Evolutionary conservation across 2,113 vertebrate genomes (phyloP), one percentile per base, ranked within the genome.

Genomic region (Elaphurus davidianus): DNA sequence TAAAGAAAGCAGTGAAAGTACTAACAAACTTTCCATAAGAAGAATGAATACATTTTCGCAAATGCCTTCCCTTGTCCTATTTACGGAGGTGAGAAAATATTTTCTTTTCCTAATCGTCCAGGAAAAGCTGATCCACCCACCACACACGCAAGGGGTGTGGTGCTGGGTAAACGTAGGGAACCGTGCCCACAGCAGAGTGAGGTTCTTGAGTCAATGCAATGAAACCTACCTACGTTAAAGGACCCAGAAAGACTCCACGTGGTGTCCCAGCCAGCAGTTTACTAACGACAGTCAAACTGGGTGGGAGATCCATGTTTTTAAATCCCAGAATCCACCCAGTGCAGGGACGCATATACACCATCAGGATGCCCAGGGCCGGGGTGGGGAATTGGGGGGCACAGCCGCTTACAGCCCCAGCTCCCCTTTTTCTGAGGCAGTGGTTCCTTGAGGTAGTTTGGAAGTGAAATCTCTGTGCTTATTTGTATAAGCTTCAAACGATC

Each of bases 111-210:
- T 47, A 82, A 81, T 28, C 25, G n/a, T 16, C 45, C 57, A 85
- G 78, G 27, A 28, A 50, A 62, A 45, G 6, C 28, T 14, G 14
- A 6, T 5, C 36, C 16, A 5, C 21, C n/a, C 28, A 30, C 27
- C 0, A 5, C 17, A 0, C 0, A 4, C 1, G 1, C n/a, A 12
- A 1, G 27, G 47, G 16, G 4, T 55, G 10, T 7, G 27, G 21
- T 11, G 16, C 17, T n/a, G 5, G 94, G 43, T 40, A 55, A 36
- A 55, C 1, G 1, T 8, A 25, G 52, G 50, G 30, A 43, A 19
- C 5, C 10, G 0, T 16, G 45, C n/a, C 64, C 30, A 33, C 0
- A 0, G 28, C 47, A 47, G 28, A 67, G 23, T 45, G 4, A 40
- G n/a, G 36, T 28, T 79, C 47, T 57, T 19, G 45, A 30, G 40